Evolutionary conservation across 2,888 invertebrate species (phyloP), one percentile per base, ranked within the genome.

Genomic region (Drosophila atroscutellata): DNA sequence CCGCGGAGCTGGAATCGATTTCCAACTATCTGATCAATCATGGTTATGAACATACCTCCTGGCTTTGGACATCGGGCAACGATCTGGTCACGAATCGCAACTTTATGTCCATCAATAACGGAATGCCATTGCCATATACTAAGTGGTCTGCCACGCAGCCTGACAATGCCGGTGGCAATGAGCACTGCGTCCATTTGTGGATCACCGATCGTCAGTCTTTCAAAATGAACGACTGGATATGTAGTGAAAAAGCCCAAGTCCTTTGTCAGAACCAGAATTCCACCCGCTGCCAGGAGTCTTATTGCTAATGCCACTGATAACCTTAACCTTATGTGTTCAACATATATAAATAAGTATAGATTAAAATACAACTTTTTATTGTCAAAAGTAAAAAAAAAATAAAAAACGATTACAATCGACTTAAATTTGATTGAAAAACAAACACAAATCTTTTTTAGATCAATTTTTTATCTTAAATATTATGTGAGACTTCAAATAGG

Each of bases 1-100:
- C 18, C 0, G 28, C 26, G 5, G 68, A 76, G n/a, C 7, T 64
- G 54, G 7, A 9, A 0, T 1, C 0, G 1, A 7, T 77, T 15
- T 61, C 63, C 5, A 3, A 18, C 3, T 62, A 62, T 55, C 58
- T 76, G 3, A 6, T 56, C 2, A 8, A 0, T 6, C 9, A 42
- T 1, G 57, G 52, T 1, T 57, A 32, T 37, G 54, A 20, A 2
- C 8, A 7, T 2, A 26, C 1, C 4, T 3, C 4, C 24, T 34
- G 36, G 60, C 15, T 68, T 26, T 76, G 77, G 73, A 76, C 47
- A 42, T 68, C 69, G 1, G 73, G 76, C 20, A 77, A 73, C 24
- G 55, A 68, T 68, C 42, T 61, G 11, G 42, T 15, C 0, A 0
- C 0, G 1, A 36, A 45, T 13, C 24, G 37, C 34, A 3, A 42